Percentiles rank a stretch among this genome's conserved stretches.
Evolutionary conservation across 2,113 vertebrate species (phyloP).

Genomic region (Naja naja): DNA sequence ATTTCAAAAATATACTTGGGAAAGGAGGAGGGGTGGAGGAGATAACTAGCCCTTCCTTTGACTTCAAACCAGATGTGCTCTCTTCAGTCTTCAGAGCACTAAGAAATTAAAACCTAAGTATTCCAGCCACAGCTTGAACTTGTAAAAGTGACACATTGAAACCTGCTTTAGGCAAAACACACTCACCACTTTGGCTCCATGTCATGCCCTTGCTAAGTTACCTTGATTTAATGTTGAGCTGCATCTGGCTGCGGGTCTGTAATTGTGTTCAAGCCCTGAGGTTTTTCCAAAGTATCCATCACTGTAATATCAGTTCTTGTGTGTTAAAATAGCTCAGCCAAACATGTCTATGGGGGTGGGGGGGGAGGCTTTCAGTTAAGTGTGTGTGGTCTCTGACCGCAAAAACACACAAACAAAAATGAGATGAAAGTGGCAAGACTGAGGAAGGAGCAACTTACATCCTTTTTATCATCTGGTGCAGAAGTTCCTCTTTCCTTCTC

Average conservation of each 20-base stretch:
- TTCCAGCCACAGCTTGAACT: neutral
- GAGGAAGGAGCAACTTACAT: slow-evolving; percentile 62
- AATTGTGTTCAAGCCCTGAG: slow-evolving; percentile 19
- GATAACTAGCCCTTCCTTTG: neutral
- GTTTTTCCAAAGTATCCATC: slow-evolving; percentile 35
- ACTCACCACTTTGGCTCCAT: neutral
- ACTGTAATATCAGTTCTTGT: slow-evolving; percentile 23
- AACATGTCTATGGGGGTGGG: neutral
- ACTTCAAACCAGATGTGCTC: neutral
- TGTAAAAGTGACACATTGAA: neutral
- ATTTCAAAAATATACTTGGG: neutral
- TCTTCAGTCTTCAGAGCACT: neutral
- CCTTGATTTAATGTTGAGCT: neutral
- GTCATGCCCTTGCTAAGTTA: neutral
- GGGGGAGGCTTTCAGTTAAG: slow-evolving; percentile 2
- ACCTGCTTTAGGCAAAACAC: neutral
- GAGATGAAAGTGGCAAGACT: slow-evolving; percentile 54
- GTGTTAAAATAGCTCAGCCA: slow-evolving; percentile 34
- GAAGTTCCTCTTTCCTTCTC: slow-evolving; percentile 21
- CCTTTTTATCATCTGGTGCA: slow-evolving; percentile 53
- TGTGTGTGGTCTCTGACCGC: slow-evolving; percentile 59
- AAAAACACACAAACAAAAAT: slow-evolving; percentile 64
- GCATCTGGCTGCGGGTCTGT: neutral
- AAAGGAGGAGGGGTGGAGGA: neutral
- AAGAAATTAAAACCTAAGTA: neutral